Evolutionary conservation across 35 echinoderm and acorn worm genomes (phyloP), one percentile per base, ranked within the genome.

Genomic region (Lytechinus pictus): DNA sequence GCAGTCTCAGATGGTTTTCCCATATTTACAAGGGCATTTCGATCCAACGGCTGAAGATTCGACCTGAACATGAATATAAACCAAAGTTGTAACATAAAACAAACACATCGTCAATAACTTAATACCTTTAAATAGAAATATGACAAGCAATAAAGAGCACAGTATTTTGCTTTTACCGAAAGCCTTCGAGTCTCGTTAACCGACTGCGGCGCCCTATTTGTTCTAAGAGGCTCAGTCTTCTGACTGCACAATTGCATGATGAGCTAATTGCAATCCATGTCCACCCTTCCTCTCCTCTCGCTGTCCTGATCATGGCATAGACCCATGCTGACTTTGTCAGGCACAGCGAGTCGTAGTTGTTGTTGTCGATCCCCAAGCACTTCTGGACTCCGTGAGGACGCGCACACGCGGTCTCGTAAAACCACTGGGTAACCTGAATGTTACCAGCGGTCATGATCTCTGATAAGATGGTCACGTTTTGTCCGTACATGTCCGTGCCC

Each of bases 181-280:
- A 27, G 54, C 88, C 88, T 52, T 52, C 27, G 14, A 90, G 88
- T 21, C 52, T 44, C 88, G 29, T 90, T 90, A 90, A 54, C 8
- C 52, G 53, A 55, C 55, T 57, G 28, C 28, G 29, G 52, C 52
- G 88, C 88, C 88, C 88, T 54, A 54, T 90, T 90, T 44, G 28
- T 90, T 93, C 92, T 24, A 93, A 27, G 52, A 54, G 10, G 11
- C 54, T 86, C 33, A 54, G 14, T n/a, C 19, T 92, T 96, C 95
- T 95, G 52, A 97, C 53, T 54, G 97, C 97, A 89, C 97, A 97
- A 89, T 97, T 96, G 89, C 97, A 97, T n/a, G 97, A 96, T 13
- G 95, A 95, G 52, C 55, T 96, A 55, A 96, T 97, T 54, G 95
- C 95, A 52, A 97, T 95, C 97, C 97, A 97, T 9, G 94, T 94